Evolutionary conservation across 2,113 vertebrate species (phyloP), one percentile per base, ranked within the genome.

Genomic region (Euleptes europaea): DNA sequence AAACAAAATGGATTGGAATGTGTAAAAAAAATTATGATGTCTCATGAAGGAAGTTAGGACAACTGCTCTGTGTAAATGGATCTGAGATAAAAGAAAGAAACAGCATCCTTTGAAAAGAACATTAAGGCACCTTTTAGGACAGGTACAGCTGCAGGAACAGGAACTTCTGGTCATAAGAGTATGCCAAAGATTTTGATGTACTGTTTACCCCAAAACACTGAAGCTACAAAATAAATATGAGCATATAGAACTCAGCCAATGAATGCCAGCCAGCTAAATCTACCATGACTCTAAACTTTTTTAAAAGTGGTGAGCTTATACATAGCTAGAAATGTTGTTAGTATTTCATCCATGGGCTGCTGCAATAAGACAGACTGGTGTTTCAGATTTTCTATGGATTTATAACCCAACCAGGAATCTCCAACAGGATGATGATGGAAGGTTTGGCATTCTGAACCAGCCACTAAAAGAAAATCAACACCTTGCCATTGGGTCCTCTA

Each of bases 61-160:
- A 91, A 91, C 38, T 54, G 73, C 38, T 87, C 73, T 84, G 0
- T 0, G 67, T 93, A 92, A 92, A 92, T 35, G 86, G 76, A 91
- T 89, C 35, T 65, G 72, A 92, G 86, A 92, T 87, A 83, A 79
- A 84, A 84, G 90, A 85, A 87, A 87, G 92, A 94, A 94, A 90
- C 51, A 28, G 71, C 71, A 15, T 31, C 40, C 77, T 93, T 88
- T 90, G 88, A 90, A 88, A 63, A 86, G 78, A 89, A 70, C 75
- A 83, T 78, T 65, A 42, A 83, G 81, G 57, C 75, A 78, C 15
- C 74, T 81, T 85, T 92, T 83, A 94, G 88, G 90, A 91, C 82
- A 89, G 76, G 82, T 93, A 87, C 87, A 94, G 85, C 78, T 89
- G 86, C 86, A 87, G 87, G 80, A 94, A 90, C 71, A 90, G 91